Base-by-base conservation (phyloP, 2,113 vertebrate species). In the Neodontobutis hainanensis region DNA sequence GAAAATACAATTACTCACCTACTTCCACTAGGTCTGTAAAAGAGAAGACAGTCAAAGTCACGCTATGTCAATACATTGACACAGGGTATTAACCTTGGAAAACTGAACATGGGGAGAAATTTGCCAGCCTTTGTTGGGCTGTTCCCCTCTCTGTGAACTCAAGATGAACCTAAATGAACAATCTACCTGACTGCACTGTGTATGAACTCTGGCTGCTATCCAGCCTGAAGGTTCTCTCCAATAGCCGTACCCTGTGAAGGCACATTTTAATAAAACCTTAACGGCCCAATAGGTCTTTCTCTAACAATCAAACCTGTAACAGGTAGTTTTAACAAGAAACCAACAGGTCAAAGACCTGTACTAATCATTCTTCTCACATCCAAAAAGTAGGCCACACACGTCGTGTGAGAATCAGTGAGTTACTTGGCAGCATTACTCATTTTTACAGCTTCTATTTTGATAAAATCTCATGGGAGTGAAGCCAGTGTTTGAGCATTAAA, bases 41-140 rank as follows among this genome's bases (percentile, higher is more conserved):
- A 76, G 80, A 85, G 68, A 73, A 78, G 73, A 89, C 61, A 82
- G 71, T 81, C 61, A 75, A 73, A 83, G 74, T 78, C 78, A 87
- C 34, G 35, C 73, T 57, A 56, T 63, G 70, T 77, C 75, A 82
- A 80, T 84, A 75, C 65, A 82, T 62, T 72, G 80, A 85, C 80
- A 78, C 38, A 48, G 53, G 68, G 80, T 50, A 84, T 88, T 84
- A 86, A 84, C 87, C 81, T 86, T 81, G 78, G 76, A 74, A 82
- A 86, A 84, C 78, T 88, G 84, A 88, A 82, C 80, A 85, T 75
- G 58, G 74, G 78, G 82, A 86, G 77, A 83, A 84, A 87, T 85
- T 69, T 81, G 79, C 62, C 68, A 57, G 63, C 64, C 78, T 87
- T 80, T 82, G 80, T 81, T 73, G 58, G 68, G 58, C 65, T 68